Evolutionary conservation across 2,797 vertebrate genomes (phyloP).

Genomic region (Anolis apletophallus): DNA sequence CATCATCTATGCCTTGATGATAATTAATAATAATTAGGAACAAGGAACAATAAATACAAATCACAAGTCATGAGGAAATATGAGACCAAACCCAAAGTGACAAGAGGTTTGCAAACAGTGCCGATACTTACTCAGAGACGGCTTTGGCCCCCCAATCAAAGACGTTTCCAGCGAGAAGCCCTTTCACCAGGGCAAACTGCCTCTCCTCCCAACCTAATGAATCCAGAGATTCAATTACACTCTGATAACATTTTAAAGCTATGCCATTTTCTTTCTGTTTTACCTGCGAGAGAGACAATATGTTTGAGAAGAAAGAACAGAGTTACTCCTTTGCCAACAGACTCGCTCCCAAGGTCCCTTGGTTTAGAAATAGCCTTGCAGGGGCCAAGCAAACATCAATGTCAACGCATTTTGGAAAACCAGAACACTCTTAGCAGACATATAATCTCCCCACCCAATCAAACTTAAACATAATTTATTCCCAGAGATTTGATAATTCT

Average conservation of each 20-base stretch:
- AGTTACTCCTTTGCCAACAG: slow-evolving; percentile 21
- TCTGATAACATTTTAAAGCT: slow-evolving; percentile 92
- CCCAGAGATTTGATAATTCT: no score
- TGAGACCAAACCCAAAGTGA: neutral
- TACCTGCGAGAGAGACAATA: slow-evolving; percentile 80
- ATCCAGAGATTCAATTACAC: slow-evolving; percentile 88
- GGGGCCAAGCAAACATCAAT: slow-evolving; percentile 32
- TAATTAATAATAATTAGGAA: neutral
- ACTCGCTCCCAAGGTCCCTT: slow-evolving; percentile 44
- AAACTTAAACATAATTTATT: no score
- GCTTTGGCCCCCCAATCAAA: slow-evolving; percentile 99
- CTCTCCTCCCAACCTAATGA: slow-evolving; percentile 92
- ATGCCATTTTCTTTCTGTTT: slow-evolving; percentile 95
- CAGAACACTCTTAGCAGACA: no score
- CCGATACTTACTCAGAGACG: slow-evolving; percentile 92
- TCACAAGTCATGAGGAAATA: neutral
- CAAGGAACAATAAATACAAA: neutral
- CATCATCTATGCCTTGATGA: no score
- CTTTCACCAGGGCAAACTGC: slow-evolving; percentile 93
- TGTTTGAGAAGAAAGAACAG: neutral
- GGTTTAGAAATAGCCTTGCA: slow-evolving; percentile 45
- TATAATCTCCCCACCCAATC: no score
- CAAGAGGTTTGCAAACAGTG: slow-evolving; percentile 43
- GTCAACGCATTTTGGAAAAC: neutral
- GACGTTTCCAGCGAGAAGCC: slow-evolving; percentile 95